A percentile compares a stretch with the other conserved stretches of the same genome.
Evolutionary conservation across 2,113 vertebrate species (phyloP).

Genomic region (Pseudopipra pipra): DNA sequence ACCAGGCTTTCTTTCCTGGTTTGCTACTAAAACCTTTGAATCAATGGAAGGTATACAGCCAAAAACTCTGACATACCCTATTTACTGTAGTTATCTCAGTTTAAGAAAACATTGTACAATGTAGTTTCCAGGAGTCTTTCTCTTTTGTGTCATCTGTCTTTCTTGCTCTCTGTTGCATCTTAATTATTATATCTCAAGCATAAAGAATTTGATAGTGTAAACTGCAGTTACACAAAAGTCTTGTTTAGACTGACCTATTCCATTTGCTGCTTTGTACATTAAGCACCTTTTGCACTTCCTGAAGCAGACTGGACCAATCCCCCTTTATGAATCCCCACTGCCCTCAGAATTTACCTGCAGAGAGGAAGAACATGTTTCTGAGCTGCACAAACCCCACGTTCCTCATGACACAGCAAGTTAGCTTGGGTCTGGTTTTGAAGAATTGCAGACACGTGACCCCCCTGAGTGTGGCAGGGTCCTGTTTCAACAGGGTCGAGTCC

Average conservation of each 20-base stretch:
- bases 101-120: not conserved
- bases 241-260: not conserved
- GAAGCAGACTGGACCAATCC: not conserved
- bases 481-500: not conserved
- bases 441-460: not conserved
- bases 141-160: not conserved
- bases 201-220: not conserved
- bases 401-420: not conserved
- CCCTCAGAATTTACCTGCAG: not conserved
- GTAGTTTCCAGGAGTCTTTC: not conserved
- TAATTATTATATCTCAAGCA: not conserved
- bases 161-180: not conserved
- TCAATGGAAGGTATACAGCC: not conserved
- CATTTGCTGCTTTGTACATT: not conserved
- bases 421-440: not conserved
- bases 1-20: not conserved
- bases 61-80: not conserved
- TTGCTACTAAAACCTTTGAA: not conserved
- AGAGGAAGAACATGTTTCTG: not conserved
- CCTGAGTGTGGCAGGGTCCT: not conserved
- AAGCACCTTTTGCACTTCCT: rapidly evolving
- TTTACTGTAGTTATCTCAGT: not conserved
- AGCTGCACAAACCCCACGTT: not conserved
- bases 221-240: not conserved
- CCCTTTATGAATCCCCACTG: not conserved